phyloP scores from a whole-genome alignment of 2,113 vertebrate species.

The Trochalopteron elliotii region DNA sequence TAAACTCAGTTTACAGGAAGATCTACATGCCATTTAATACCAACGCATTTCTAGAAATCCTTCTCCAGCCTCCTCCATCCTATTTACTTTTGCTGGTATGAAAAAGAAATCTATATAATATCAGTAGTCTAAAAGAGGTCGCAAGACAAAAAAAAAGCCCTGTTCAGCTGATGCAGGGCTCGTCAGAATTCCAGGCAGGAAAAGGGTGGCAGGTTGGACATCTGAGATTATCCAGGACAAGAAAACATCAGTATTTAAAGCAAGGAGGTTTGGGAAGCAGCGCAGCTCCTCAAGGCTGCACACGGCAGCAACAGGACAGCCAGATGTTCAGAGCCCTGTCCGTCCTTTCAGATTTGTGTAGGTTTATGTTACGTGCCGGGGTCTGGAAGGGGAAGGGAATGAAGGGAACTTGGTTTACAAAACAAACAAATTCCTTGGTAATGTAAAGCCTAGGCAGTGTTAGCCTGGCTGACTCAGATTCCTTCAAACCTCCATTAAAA shows the following conservation, averaged over 20 bases:
- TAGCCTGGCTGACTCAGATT: constrained; percentile 74
- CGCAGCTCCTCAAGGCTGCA: background rate
- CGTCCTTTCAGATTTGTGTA: background rate
- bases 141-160: background rate
- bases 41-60: background rate
- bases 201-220: constrained; percentile 20
- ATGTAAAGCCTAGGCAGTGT: constrained; percentile 69
- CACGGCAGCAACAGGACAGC: background rate
- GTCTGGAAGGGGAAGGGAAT: constrained; percentile 26
- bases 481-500: constrained; percentile 79
- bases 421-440: constrained; percentile 77
- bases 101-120: background rate
- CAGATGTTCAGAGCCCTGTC: constrained; percentile 20
- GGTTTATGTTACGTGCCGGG: constrained; percentile 20
- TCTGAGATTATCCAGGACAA: constrained; percentile 23
- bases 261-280: background rate
- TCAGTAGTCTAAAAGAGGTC: background rate
- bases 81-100: background rate
- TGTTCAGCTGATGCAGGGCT: rapidly evolving
- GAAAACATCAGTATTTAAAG: background rate
- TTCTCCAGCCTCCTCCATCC: background rate
- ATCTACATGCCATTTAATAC: background rate
- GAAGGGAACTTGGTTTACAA: constrained; percentile 73
- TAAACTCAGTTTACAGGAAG: background rate
- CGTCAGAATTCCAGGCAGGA: background rate